Base-by-base conservation (phyloP, 2,888 invertebrate genomes). In the Coelopa pilipes region DNA sequence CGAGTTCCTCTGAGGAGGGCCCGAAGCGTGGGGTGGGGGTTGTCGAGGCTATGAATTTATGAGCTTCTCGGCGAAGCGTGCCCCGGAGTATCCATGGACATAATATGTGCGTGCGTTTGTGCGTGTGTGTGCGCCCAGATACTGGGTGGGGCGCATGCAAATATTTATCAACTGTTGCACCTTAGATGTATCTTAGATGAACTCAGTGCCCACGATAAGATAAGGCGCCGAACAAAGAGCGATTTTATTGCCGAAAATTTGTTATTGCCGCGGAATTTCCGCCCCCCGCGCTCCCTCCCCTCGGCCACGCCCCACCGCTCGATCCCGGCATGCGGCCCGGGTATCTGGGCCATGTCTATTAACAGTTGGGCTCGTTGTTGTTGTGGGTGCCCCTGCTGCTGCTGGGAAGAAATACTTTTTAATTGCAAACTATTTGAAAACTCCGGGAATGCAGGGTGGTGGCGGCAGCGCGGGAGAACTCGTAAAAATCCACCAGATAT, bases 111-210 rank as follows among this genome's bases (percentile, higher is more conserved):
- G 21, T 59, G 57, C 11, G 21, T 21, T 7, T 19, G 21, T 59
- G 57, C 2, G 19, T 17, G n/a, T 17, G 57, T 59, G 21, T 21
- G 21, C 4, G 19, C n/a, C 62, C 34, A 34, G n/a, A 34, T 62
- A 34, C 45, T 15, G 45, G 24, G 62, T 62, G 62, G 10, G 12
- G n/a, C n/a, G 13, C 13, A 62, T 62, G 62, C 62, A 62, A 62
- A 62, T 62, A 60, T 34, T 60, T 60, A 60, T 15, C 13, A 24
- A 15, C 60, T 34, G 24, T 21, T 60, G 62, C 34, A 34, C 62
- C 13, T 13, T 59, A 17, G 9, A 21, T 62, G 13, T n/a, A 34
- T 34, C 13, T n/a, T 10, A 62, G 9, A 19, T 12, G 34, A 34
- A 24, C 12, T 1, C 1, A 15, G 34, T 45, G 10, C 34, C 4